Base-by-base conservation (phyloP, 2,888 invertebrate genomes). In the Hyppa rectilinea region DNA sequence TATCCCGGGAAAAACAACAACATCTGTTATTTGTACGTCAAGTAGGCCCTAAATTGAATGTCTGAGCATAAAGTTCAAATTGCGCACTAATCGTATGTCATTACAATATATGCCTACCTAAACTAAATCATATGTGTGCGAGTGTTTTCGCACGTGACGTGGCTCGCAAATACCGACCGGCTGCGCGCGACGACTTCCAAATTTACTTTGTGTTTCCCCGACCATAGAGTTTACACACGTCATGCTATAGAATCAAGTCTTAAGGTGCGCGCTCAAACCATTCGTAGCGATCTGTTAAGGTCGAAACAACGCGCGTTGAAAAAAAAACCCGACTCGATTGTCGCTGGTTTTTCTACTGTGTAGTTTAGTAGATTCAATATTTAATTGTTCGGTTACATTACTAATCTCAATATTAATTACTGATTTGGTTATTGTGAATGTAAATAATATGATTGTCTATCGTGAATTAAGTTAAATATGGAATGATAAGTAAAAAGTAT, bases 151-250 rank as follows among this genome's bases (percentile, higher is more conserved):
- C 70, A 23, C 40, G 17, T 67, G 52, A 17, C 49, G 49, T 49
- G 38, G 1, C 26, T 47, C n/a, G 38, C 14, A 26, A 26, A 23
- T 50, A n/a, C 34, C 70, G 40, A 69, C 4, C 40, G 26, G 2
- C 17, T 10, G 20, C 2, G 20, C 4, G 9, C 2, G 26, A 34
- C 12, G 34, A 40, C 40, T 40, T 67, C 50, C n/a, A 26, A 29
- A 34, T 12, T 12, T 0, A n/a, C n/a, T 10, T 17, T 2, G 47
- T 17, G 6, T 5, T 40, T 31, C 26, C 47, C 47, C 59, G 26
- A 71, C 47, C 72, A 71, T 71, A 69, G 72, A 69, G 58, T 40
- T 68, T 26, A 43, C 68, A 6, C 2, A 9, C 14, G 31, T n/a
- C n/a, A n/a, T n/a, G n/a, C n/a, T n/a, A 1, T 14, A 26, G 14